Evolutionary conservation across 1,140 invertebrate species (phyloP), one percentile per base, ranked within the genome.

Genomic region (Caerostris darwini): DNA sequence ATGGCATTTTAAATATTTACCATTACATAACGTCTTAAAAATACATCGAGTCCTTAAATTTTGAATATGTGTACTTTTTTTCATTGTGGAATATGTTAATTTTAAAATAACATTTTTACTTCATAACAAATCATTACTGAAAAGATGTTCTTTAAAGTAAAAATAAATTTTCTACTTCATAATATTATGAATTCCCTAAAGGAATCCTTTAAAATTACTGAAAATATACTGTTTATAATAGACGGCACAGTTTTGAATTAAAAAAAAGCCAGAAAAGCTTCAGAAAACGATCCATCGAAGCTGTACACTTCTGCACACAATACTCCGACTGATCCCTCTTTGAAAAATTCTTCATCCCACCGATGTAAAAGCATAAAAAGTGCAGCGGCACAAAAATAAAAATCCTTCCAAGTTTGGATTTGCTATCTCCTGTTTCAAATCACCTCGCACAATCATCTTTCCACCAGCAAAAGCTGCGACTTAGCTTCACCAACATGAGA

Each of bases 401-500:
- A 77, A 77, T 10, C 3, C 69, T 34, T 3, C 19, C 71, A 17
- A 7, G 71, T 77, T 77, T 77, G 71, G 71, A 77, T 77, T 77
- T 53, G 19, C 71, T 77, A 77, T 50, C 71, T 50, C 34, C 3
- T 50, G 69, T 77, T 77, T 77, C 69, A 53, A 77, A 77, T 77
- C 19, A 34, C 69, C 19, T 34, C 69, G n/a, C 69, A 77, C 69
- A 77, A 77, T 77, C 71, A 77, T 77, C 34, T 10, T 34, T 77
- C 34, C 19, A n/a, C 34, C 34, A 67, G 61, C n/a, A 12, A 4
- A n/a, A 12, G 34, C 69, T 50, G 10, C 12, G 71, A 53, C 19
- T 71, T 71, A 50, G 34, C 71, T 77, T 77, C 34, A 19, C 71
- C 71, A 77, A 77, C 71, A 77, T 50, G n/a, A 81, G 89, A 90